Conservation (phyloP, 2,888 invertebrate species). For the Endomychus coccineus region DNA sequence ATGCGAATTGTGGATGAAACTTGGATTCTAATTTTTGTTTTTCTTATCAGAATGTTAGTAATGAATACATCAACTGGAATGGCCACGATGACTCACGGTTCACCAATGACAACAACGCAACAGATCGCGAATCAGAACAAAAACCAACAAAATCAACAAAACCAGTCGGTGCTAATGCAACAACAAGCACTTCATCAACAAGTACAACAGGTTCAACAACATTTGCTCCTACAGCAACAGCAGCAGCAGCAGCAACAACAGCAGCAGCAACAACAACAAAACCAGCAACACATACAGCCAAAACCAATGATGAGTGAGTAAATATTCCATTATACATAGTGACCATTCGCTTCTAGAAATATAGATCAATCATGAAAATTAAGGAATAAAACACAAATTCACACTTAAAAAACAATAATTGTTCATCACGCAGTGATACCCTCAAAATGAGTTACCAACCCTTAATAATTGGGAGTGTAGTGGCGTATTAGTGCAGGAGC, state of each 20-base stretch:
- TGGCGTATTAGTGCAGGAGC: no score
- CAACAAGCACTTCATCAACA: constrained; percentile 45
- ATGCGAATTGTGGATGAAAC: neutral
- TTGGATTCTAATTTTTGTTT: constrained; percentile 8
- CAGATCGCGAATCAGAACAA: constrained; percentile 39
- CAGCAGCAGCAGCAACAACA: constrained; percentile 30
- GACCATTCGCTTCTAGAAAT: no score
- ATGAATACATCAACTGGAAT: constrained; percentile 54
- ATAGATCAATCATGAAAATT: no score
- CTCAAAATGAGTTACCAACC: no score
- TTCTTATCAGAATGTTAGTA: constrained; percentile 46
- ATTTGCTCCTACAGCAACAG: constrained; percentile 31
- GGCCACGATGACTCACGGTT: constrained; percentile 49
- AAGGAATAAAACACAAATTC: no score
- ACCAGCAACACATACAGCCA: constrained; percentile 48
- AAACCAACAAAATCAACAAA: constrained; percentile 47
- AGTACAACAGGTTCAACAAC: constrained; percentile 44
- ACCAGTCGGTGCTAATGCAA: constrained; percentile 44
- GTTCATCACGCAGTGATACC: no score
- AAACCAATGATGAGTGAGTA: constrained; percentile 51
- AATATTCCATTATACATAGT: no score
- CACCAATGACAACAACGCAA: constrained; percentile 55
- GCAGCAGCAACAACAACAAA: constrained; percentile 35
- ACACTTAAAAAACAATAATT: no score
- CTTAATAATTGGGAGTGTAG: no score